phyloP scores from a whole-genome alignment of 1,140 invertebrate species.

The Vanessa atalanta region DNA sequence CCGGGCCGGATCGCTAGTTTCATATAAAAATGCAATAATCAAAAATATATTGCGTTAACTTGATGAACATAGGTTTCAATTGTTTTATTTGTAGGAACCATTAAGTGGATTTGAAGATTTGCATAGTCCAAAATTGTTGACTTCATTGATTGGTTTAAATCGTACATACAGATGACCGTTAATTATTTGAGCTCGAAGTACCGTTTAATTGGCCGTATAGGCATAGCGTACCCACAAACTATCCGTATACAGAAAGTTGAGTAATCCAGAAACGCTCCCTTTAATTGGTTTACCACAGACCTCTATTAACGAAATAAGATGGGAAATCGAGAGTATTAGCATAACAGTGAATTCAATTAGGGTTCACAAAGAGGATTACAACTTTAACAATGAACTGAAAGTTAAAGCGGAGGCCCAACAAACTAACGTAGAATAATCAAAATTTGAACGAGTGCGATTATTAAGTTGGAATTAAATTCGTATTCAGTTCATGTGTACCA shows the following conservation, averaged over 20 bases:
- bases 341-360: slow-evolving; percentile 81
- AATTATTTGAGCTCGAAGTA: slow-evolving; percentile 3
- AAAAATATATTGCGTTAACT: too few species aligned
- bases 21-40: too few species aligned
- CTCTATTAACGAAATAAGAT: slow-evolving; percentile 81
- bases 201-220: slow-evolving; percentile 23
- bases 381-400: slow-evolving; percentile 79
- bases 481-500: slow-evolving; percentile 27
- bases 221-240: slow-evolving; percentile 49
- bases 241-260: slow-evolving; percentile 69
- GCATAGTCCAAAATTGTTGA: background rate
- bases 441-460: slow-evolving; percentile 71
- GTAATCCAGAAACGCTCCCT: slow-evolving; percentile 76
- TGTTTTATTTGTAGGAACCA: slow-evolving; percentile 44
- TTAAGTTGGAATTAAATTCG: slow-evolving; percentile 68
- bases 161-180: background rate
- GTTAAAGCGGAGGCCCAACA: slow-evolving; percentile 71
- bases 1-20: too few species aligned
- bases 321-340: slow-evolving; percentile 80
- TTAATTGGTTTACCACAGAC: slow-evolving; percentile 79
- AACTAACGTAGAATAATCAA: slow-evolving; percentile 77
- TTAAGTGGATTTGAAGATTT: slow-evolving; percentile 51
- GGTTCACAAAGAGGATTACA: slow-evolving; percentile 79
- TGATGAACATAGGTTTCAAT: too few species aligned
- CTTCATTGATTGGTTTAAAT: background rate